Evolutionary conservation across 1,140 invertebrate genomes (phyloP), one percentile per base, ranked within the genome.

Genomic region (Ceratosolen fusciceps): DNA sequence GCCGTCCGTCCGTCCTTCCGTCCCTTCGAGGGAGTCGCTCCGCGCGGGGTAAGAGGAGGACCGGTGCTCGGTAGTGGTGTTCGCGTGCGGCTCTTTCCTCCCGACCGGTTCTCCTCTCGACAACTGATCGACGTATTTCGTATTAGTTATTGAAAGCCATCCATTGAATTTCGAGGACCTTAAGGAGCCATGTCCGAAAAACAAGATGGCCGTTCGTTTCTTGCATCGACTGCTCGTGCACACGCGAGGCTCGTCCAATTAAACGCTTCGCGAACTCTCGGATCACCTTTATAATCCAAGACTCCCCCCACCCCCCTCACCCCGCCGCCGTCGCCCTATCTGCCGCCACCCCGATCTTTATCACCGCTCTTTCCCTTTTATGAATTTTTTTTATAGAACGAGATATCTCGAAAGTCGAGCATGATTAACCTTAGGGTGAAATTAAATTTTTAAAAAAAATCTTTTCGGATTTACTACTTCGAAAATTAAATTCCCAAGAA

Each of bases 101-200:
- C n/a, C n/a, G n/a, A n/a, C n/a, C n/a, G n/a, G n/a, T n/a, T n/a
- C n/a, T n/a, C n/a, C n/a, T n/a, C n/a, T n/a, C 39, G 34, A 37
- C 34, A 74, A 67, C 37, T 26, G 26, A 75, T 75, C 49, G 34
- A 31, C 34, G 54, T 34, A 58, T 77, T 77, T 52, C 24, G 12
- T 49, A 16, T 31, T 3, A 47, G 76, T 77, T 78, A 72, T 72
- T 71, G 54, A 78, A 62, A 78, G 34, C 39, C 52, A 77, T 77
- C 52, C 67, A 47, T 74, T 74, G n/a, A 74, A 74, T 60, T 60
- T 39, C 52, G 29, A 29, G 14, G 39, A 49, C 4, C 31, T 10
- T 21, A 21, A 71, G 37, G 10, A 19, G 26, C 1, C 24, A 3
- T 9, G 68, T 26, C n/a, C n/a, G n/a, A n/a, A n/a, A 21, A 76